A percentile compares a stretch with the other conserved stretches of the same genome.
These are phyloP conservation scores for Phataginus tetradactyla DNA, from an alignment of 2,797 vertebrate species.

Conservation along the genomic window DNA sequence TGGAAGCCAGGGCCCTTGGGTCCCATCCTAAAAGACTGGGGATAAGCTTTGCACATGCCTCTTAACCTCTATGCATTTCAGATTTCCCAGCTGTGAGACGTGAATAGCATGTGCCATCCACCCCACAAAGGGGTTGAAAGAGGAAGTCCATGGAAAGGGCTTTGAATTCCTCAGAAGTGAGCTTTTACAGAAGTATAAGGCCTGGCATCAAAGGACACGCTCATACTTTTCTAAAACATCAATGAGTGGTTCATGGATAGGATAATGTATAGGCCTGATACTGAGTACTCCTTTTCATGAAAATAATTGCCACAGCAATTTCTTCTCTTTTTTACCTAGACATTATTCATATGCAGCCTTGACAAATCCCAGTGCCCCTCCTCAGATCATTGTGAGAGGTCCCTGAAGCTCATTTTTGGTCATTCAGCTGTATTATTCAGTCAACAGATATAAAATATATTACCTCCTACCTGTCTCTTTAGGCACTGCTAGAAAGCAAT, in stretches of 20 bases:
- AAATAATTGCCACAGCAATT: constrained; percentile 64
- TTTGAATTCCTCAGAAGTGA: constrained; percentile 72
- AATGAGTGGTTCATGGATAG: neutral
- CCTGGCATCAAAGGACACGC: constrained; percentile 17
- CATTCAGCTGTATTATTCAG: neutral
- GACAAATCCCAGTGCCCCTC: neutral
- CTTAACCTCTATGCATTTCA: constrained; percentile 18
- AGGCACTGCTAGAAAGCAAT: constrained; percentile 41
- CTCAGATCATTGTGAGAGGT: constrained; percentile 45
- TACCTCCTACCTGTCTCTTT: neutral
- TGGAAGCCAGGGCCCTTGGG: neutral
- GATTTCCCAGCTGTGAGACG: neutral
- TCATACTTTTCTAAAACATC: constrained; percentile 55
- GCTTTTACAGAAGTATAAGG: constrained; percentile 71
- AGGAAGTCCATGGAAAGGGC: neutral
- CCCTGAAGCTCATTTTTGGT: constrained; percentile 21
- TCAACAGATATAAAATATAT: neutral
- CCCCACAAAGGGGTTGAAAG: constrained; percentile 65
- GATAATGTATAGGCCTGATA: constrained; percentile 15
- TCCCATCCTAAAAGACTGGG: neutral
- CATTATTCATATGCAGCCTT: neutral
- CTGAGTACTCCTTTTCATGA: constrained; percentile 55
- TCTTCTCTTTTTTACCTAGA: constrained; percentile 4
- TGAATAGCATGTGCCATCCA: constrained; percentile 32
- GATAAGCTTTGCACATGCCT: neutral